Evolutionary conservation across 1,140 invertebrate genomes (phyloP).

Genomic region (Drosophila tropicalis): DNA sequence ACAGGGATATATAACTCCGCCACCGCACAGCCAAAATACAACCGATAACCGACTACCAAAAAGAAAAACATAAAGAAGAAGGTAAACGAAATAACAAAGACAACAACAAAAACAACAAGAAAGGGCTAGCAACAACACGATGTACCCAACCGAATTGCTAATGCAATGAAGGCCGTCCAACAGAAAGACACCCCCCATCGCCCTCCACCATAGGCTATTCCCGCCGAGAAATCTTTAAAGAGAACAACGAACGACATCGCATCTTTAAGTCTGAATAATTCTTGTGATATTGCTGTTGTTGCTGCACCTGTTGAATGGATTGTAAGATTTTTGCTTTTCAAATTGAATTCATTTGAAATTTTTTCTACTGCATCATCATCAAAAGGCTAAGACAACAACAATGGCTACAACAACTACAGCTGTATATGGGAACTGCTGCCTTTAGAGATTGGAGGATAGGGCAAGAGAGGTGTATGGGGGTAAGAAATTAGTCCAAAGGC

Average conservation of each 20-base stretch:
- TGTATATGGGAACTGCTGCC: no score
- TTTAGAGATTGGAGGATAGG: not conserved
- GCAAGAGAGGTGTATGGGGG: not conserved
- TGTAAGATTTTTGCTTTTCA: not conserved
- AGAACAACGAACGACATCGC: not conserved
- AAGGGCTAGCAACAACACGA: slow-evolving; percentile 9
- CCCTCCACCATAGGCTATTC: not conserved
- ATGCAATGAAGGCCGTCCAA: slow-evolving; percentile 39
- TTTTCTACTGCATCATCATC: not conserved
- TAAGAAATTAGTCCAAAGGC: slow-evolving; percentile 26
- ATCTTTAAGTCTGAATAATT: slow-evolving; percentile 38
- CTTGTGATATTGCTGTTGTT: not conserved
- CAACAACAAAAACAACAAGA: slow-evolving; percentile 24
- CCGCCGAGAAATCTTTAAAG: slow-evolving; percentile 16
- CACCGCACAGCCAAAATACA: slow-evolving; percentile 35
- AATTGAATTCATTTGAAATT: not conserved
- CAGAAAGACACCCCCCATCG: not conserved
- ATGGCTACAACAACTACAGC: slow-evolving; percentile 6
- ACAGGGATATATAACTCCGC: slow-evolving; percentile 20
- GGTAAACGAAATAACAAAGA: slow-evolving; percentile 51
- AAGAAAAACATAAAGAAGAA: slow-evolving; percentile 16
- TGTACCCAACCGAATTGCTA: slow-evolving; percentile 26
- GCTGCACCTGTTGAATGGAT: slow-evolving; percentile 45
- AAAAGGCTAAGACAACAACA: slow-evolving; percentile 2
- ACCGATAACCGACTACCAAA: slow-evolving; percentile 18